These are phyloP conservation scores for Achlya flavicornis DNA, from an alignment of 2,888 invertebrate species.

Conservation along the genomic window DNA sequence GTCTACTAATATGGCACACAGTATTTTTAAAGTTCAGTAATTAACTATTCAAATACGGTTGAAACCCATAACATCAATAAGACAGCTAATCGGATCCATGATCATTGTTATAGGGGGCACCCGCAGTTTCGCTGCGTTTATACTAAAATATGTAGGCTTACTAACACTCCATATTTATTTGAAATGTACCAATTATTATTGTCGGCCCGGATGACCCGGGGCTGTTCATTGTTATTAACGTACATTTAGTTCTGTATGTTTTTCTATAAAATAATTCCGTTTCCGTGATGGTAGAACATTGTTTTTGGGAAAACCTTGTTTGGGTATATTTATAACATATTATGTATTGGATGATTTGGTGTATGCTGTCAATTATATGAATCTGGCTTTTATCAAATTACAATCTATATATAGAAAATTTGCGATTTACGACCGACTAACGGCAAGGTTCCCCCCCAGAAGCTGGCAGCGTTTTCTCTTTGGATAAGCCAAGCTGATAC, in stretches of 20 bases:
- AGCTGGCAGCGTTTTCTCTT: no score
- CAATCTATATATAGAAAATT: no score
- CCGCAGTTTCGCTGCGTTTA: not conserved
- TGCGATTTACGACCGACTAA: no score
- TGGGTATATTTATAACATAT: no score
- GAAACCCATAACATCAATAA: not conserved
- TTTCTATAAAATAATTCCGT: no score
- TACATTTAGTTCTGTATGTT: no score
- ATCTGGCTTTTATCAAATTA: no score
- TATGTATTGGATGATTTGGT: not conserved
- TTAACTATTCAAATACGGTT: not conserved
- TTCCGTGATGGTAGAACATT: no score
- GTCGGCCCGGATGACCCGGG: not conserved
- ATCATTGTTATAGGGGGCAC: not conserved
- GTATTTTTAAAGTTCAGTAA: not conserved
- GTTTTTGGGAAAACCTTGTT: no score
- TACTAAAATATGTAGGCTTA: slow-evolving; percentile 4
- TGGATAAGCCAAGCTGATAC: no score
- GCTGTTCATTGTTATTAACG: not conserved
- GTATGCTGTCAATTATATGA: no score
- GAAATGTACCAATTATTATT: not conserved
- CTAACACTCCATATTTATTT: slow-evolving; percentile 2
- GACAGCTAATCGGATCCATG: not conserved
- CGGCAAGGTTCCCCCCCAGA: no score
- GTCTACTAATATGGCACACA: not conserved